Evolutionary conservation across 2,797 vertebrate genomes (phyloP).

Genomic region (Pipistrellus nathusii): DNA sequence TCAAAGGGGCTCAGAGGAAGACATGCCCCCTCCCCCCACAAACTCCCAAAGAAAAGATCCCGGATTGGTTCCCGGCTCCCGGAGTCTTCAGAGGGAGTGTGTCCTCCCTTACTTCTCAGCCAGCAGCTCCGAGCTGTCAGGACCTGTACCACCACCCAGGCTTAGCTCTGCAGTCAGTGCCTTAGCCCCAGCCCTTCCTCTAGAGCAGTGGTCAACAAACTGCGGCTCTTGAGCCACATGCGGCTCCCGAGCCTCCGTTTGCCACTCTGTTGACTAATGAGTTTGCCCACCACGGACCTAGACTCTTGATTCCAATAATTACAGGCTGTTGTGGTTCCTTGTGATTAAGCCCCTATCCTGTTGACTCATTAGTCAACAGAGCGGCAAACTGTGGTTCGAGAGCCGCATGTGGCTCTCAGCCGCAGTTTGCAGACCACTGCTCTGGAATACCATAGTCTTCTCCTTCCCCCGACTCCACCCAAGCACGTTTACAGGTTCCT

Average conservation of each 20-base stretch:
- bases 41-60: accelerated
- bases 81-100: not conserved
- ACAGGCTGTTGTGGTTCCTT: too few species aligned
- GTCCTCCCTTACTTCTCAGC: not conserved
- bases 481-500: not conserved
- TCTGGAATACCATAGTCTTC: not conserved
- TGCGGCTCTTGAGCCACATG: too few species aligned
- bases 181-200: not conserved
- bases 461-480: not conserved
- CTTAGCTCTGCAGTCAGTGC: not conserved
- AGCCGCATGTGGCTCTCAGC: too few species aligned
- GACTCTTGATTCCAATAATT: too few species aligned
- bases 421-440: too few species aligned
- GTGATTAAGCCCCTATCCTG: too few species aligned
- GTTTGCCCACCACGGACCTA: too few species aligned
- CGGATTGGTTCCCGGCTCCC: not conserved
- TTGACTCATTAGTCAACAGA: too few species aligned
- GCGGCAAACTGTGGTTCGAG: too few species aligned
- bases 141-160: not conserved
- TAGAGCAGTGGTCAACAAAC: too few species aligned
- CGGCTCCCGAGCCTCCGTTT: too few species aligned
- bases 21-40: accelerated
- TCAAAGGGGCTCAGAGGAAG: slow-evolving; percentile 16
- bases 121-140: not conserved
- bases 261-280: too few species aligned